A percentile compares a stretch with the other conserved stretches of the same genome.
Evolutionary conservation across 2,113 vertebrate genomes (phyloP).

Genomic region (Syngnathus scovelli): DNA sequence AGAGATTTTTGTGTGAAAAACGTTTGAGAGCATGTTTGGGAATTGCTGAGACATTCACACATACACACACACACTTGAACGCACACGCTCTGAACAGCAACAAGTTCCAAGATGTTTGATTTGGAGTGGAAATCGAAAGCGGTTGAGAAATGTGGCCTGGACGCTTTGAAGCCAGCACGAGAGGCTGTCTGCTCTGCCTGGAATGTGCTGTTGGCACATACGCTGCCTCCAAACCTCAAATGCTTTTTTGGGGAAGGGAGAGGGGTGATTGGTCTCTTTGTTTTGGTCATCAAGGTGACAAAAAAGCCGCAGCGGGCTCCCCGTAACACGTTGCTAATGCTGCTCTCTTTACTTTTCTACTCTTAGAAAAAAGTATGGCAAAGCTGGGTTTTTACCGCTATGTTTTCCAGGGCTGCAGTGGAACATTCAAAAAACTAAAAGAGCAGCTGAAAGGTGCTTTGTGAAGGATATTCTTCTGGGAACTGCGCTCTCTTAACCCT

Average conservation of each 20-base stretch:
- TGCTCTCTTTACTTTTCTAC: conserved; percentile 44
- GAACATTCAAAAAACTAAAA: conserved; percentile 45
- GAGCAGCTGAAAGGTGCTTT: conserved; percentile 61
- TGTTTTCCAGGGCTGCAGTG: conserved; percentile 43
- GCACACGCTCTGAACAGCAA: background rate
- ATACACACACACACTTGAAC: too few species aligned
- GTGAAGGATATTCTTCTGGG: conserved; percentile 55
- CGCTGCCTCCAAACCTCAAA: conserved; percentile 48
- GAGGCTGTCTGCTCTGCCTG: conserved; percentile 26
- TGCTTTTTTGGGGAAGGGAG: conserved; percentile 5
- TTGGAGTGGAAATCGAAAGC: background rate
- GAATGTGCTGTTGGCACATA: conserved; percentile 45
- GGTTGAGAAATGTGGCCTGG: background rate
- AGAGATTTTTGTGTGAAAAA: too few species aligned
- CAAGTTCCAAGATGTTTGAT: background rate
- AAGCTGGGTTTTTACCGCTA: conserved; percentile 57
- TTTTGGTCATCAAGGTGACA: conserved; percentile 42
- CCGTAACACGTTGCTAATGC: conserved; percentile 36
- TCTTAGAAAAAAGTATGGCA: conserved; percentile 44
- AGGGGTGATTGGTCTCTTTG: conserved; percentile 31
- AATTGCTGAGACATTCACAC: too few species aligned
- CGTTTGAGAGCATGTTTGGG: too few species aligned
- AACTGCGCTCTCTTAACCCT: conserved; percentile 46
- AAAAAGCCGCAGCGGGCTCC: conserved; percentile 33
- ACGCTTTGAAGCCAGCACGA: conserved; percentile 7